Evolutionary conservation across 92 coral and sea anemone species (phyloP).

Genomic region (Diadumene lineata): DNA sequence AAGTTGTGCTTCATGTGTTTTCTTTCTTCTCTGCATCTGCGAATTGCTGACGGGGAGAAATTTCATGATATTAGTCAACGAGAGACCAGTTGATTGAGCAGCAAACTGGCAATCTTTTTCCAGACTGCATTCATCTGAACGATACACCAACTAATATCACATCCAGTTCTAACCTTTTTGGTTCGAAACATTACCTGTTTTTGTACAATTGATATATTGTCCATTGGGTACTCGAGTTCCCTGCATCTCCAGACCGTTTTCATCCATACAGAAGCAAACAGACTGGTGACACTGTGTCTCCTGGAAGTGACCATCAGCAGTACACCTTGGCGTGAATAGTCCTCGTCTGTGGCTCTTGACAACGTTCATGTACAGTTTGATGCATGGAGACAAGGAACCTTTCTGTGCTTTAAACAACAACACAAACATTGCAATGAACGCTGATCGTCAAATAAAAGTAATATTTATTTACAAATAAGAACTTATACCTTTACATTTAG

Average conservation of each 20-base stretch:
- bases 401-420: constrained; percentile 28
- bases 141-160: no score
- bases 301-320: constrained; percentile 60
- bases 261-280: constrained; percentile 80
- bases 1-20: background rate
- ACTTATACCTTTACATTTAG: constrained; percentile 47
- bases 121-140: no score
- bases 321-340: constrained; percentile 68
- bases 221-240: constrained; percentile 62
- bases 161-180: no score
- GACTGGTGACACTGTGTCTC: constrained; percentile 67
- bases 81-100: no score
- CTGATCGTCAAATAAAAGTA: no score
- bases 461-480: background rate
- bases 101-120: no score
- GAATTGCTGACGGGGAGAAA: background rate
- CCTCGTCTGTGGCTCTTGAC: constrained; percentile 46
- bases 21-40: constrained; percentile 19
- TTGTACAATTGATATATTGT: constrained; percentile 19
- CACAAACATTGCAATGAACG: background rate
- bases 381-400: constrained; percentile 42
- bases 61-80: background rate
- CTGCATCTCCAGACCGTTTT: constrained; percentile 60
- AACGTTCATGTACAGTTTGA: constrained; percentile 46
- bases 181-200: constrained; percentile 16